Evolutionary conservation across 2,888 invertebrate species (phyloP), one percentile per base, ranked within the genome.

Genomic region (Elegia similella): DNA sequence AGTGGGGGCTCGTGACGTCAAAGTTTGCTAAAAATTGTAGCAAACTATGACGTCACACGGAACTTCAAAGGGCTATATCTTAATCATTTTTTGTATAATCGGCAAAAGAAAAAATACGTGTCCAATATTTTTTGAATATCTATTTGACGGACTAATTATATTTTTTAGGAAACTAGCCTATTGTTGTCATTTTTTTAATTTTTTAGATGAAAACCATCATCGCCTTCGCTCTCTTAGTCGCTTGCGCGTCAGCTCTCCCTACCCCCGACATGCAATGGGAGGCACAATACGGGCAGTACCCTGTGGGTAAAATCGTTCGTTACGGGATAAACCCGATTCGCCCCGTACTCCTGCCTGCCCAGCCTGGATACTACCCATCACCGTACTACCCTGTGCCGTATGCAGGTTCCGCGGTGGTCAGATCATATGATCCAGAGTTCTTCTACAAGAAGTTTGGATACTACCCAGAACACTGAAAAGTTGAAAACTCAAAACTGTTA

Each of bases 201-300:
- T 2, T 16, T 50, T 62, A 77, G 76, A 78, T 78, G 77, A 78
- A 75, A 57, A 7, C 70, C 34, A 30, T 54, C 44, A 54, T 70
- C 2, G 12, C 73, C 6, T 32, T 74, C 6, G 6, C 70, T 30
- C 44, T 67, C 2, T 29, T 67, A n/a, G 47, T 65, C n/a, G 64
- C 63, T 17, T 55, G 57, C 55, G 59, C 43, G 0, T 55, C 12
- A 13, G 59, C 66, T 0, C 59, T 62, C 7, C 65, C 64, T 1
- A 29, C 59, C 0, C 47, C 62, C 7, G 56, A 59, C 17, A 63
- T 67, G 15, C 63, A 74, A 54, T 75, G 75, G 77, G 63, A 38
- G 7, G 65, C 72, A 0, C 56, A 63, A 2, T 75, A 75, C 56
- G 74, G 75, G 0, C 7, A 30, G 2, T 69, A 67, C 57, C 68